Evolutionary conservation across 1,140 invertebrate genomes (phyloP).

Genomic region (Rhagoletis pomonella): DNA sequence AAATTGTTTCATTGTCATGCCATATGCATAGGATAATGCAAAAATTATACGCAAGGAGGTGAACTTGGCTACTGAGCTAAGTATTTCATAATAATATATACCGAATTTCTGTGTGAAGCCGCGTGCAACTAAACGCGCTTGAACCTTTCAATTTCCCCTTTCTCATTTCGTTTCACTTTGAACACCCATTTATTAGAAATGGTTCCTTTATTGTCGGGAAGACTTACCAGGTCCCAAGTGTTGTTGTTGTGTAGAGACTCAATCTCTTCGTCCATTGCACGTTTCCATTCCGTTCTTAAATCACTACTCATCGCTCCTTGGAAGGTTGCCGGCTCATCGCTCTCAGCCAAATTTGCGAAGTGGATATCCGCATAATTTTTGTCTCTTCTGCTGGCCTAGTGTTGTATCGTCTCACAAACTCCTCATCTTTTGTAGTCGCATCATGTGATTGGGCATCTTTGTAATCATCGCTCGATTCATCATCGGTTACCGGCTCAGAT

Average conservation of each 20-base stretch:
- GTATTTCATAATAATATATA: no score
- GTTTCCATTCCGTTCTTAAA: no score
- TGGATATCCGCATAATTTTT: not conserved
- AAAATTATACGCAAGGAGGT: conserved; percentile 62
- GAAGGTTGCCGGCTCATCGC: conserved; percentile 45
- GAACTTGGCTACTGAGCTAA: conserved; percentile 52
- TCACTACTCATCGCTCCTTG: conserved; percentile 31
- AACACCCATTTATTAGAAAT: conserved; percentile 67
- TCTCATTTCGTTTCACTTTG: conserved; percentile 58
- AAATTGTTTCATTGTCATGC: conserved; percentile 58
- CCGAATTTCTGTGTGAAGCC: no score
- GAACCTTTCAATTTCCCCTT: conserved; percentile 59
- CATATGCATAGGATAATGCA: conserved; percentile 51
- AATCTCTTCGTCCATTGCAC: no score
- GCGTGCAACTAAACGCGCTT: conserved; percentile 63
- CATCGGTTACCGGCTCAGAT: not conserved
- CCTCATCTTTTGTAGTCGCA: not conserved
- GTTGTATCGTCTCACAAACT: not conserved
- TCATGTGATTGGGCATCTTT: not conserved
- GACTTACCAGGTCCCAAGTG: no score
- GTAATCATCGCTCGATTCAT: not conserved
- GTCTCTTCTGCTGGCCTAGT: not conserved
- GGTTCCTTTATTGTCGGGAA: not conserved
- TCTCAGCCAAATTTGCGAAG: not conserved
- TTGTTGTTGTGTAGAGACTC: no score